These are phyloP conservation scores for Lithobates sylvaticus DNA, from an alignment of 2,797 vertebrate genomes.

Conservation along the genomic window DNA sequence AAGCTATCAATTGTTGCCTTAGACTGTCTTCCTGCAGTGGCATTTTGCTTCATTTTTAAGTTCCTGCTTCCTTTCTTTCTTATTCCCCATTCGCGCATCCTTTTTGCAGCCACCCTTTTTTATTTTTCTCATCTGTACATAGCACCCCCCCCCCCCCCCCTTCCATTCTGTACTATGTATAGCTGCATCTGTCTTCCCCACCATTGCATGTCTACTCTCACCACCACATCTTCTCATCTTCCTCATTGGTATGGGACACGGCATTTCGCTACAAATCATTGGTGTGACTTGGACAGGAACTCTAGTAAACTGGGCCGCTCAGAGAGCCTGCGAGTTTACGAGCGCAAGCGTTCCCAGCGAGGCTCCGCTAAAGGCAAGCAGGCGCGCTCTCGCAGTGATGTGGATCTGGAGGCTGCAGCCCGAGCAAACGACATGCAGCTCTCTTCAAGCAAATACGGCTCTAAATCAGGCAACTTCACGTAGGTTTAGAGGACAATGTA, in stretches of 20 bases:
- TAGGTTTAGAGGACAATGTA: constrained; percentile 17
- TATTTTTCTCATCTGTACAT: neutral
- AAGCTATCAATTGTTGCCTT: neutral
- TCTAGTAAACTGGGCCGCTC: constrained; percentile 87
- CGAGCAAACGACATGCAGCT: constrained; percentile 71
- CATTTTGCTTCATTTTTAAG: neutral
- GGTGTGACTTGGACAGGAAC: constrained; percentile 67
- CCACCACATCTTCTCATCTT: constrained; percentile 51
- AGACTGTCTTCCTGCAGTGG: neutral
- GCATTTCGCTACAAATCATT: neutral
- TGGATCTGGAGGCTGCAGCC: constrained; percentile 87
- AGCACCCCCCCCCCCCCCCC: neutral
- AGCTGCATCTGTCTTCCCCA: neutral
- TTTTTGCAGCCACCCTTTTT: neutral
- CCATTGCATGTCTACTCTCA: neutral
- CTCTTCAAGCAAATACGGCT: constrained; percentile 62
- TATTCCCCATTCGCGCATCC: too few relatives aligned
- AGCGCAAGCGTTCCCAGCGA: constrained; percentile 85
- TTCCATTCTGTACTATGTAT: neutral
- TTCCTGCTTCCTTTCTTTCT: neutral
- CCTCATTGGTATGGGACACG: constrained; percentile 5
- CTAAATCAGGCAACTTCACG: constrained; percentile 26
- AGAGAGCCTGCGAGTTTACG: constrained; percentile 87
- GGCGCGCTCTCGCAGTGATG: constrained; percentile 90
- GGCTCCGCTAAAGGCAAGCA: constrained; percentile 87